A percentile compares a stretch with the other conserved stretches of the same genome.
Conservation (phyloP, 2,113 vertebrate species). For the Clarias macrocephalus region DNA sequence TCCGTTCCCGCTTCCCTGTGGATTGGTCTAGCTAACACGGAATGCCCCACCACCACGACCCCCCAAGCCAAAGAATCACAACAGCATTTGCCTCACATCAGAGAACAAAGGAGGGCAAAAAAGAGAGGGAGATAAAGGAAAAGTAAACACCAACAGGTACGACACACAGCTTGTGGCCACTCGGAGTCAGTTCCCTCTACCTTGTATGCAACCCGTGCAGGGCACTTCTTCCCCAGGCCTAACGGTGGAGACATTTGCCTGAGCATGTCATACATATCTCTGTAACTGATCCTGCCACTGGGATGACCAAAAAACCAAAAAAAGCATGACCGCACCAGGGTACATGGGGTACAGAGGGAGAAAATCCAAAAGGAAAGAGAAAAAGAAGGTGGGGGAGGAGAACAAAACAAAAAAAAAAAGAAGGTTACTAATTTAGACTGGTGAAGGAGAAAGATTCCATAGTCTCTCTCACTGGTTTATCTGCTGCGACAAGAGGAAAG, state of each 20-base stretch:
- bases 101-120: conserved; percentile 54
- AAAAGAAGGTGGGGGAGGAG: conserved; percentile 55
- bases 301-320: conserved; percentile 66
- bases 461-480: conserved; percentile 37
- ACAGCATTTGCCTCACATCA: conserved; percentile 64
- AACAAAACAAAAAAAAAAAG: conserved; percentile 54
- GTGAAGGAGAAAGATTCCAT: conserved; percentile 43
- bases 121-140: conserved; percentile 54
- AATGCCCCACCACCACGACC: conserved; percentile 33
- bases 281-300: conserved; percentile 98
- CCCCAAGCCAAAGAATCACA: conserved; percentile 53
- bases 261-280: conserved; percentile 98
- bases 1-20: conserved; percentile 75
- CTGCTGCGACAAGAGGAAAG: conserved; percentile 29
- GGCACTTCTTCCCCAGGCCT: conserved; percentile 97
- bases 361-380: conserved; percentile 47
- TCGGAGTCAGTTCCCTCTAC: conserved; percentile 74
- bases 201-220: conserved; percentile 95
- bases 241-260: conserved; percentile 96
- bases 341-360: conserved; percentile 47
- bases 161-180: conserved; percentile 68
- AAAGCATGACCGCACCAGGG: conserved; percentile 47
- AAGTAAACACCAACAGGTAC: conserved; percentile 70
- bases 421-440: conserved; percentile 57
- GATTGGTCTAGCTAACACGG: conserved; percentile 59